Conservation (phyloP, 2,888 invertebrate species). For the Orthonychiurus folsomi region DNA sequence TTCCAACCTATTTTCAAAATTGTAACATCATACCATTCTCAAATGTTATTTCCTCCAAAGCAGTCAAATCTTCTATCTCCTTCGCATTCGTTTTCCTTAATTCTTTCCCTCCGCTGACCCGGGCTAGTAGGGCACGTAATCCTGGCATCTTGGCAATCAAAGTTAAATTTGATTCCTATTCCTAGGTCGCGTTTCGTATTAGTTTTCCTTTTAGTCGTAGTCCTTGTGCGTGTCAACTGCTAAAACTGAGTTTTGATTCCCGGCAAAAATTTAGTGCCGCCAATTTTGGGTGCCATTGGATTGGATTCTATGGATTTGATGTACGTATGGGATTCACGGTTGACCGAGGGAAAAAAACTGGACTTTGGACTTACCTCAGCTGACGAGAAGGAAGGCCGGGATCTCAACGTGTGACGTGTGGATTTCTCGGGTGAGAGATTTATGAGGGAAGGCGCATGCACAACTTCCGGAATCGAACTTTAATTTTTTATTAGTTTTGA, state of each 20-base stretch:
- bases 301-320: too few relatives aligned
- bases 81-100: background rate
- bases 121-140: too few relatives aligned
- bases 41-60: slow-evolving; percentile 30
- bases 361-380: background rate
- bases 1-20: background rate
- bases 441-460: too few relatives aligned
- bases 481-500: background rate
- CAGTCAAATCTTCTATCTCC: slow-evolving; percentile 25
- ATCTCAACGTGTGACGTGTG: too few relatives aligned
- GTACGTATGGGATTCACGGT: background rate
- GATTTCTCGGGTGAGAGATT: too few relatives aligned
- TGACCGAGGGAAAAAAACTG: background rate
- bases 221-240: too few relatives aligned
- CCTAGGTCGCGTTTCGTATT: background rate
- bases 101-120: background rate
- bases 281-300: background rate
- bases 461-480: too few relatives aligned
- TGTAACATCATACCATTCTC: slow-evolving; percentile 26
- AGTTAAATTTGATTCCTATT: background rate
- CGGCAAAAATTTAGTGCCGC: background rate
- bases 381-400: too few relatives aligned
- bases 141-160: too few relatives aligned
- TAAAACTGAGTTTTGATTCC: too few relatives aligned
- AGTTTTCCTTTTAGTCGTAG: too few relatives aligned